Percentiles rank a stretch among this genome's conserved stretches.
These are phyloP conservation scores for Solenopsis invicta DNA, from an alignment of 1,140 invertebrate genomes.

Conservation along the genomic window DNA sequence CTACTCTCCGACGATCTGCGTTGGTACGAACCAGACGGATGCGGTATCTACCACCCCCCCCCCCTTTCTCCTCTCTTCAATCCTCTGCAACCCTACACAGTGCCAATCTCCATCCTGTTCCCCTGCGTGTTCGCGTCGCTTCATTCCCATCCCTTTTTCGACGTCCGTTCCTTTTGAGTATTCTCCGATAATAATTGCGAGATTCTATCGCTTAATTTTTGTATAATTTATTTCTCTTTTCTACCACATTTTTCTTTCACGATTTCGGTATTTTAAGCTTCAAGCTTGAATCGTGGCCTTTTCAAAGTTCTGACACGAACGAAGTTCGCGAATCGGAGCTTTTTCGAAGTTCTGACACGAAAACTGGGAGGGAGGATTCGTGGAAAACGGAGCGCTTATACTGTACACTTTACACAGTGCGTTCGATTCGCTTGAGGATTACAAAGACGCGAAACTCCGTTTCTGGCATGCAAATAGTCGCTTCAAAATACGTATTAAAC, in stretches of 20 bases:
- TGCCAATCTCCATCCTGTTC: not conserved
- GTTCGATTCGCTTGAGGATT: slow-evolving; percentile 23
- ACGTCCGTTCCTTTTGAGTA: not conserved
- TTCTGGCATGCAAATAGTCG: slow-evolving; percentile 13
- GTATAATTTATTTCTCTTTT: not conserved
- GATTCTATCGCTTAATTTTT: not conserved
- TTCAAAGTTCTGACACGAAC: not conserved
- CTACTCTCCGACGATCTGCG: slow-evolving; percentile 53
- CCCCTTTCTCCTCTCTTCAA: not conserved
- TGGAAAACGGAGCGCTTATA: not conserved
- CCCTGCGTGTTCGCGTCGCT: not conserved
- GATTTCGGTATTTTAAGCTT: not conserved
- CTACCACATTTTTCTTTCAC: not conserved
- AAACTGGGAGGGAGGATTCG: not conserved
- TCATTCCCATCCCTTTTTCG: not conserved
- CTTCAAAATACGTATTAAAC: slow-evolving; percentile 18
- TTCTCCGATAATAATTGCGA: not conserved
- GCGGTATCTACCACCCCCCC: slow-evolving; percentile 40
- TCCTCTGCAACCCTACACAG: not conserved
- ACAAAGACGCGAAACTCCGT: not conserved
- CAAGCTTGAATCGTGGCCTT: not conserved
- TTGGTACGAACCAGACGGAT: slow-evolving; percentile 69
- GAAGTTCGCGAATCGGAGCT: not conserved
- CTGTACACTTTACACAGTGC: slow-evolving; percentile 1
- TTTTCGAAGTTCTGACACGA: not conserved